Evolutionary conservation across 2,888 invertebrate genomes (phyloP).

Genomic region (Synanthedon vespiformis): DNA sequence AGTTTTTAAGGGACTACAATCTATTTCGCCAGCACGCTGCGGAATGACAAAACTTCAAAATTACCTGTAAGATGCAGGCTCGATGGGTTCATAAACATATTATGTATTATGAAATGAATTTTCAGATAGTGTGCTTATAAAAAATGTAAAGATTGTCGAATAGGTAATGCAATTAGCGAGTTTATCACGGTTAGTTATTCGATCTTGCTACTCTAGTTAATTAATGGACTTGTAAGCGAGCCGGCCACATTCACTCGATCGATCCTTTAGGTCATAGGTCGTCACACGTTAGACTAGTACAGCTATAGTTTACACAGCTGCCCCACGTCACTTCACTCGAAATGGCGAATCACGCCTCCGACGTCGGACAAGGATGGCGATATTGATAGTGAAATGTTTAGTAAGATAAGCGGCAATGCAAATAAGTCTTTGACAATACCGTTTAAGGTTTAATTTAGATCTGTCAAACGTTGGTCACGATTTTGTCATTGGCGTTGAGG

Average conservation of each 20-base stretch:
- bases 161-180: slow-evolving; percentile 13
- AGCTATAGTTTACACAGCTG: slow-evolving; percentile 41
- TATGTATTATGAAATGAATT: too few relatives aligned
- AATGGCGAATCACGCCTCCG: slow-evolving; percentile 65
- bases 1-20: too few relatives aligned
- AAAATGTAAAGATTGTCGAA: not conserved
- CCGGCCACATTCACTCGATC: slow-evolving; percentile 57
- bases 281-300: slow-evolving; percentile 50
- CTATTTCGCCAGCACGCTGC: too few relatives aligned
- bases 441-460: slow-evolving; percentile 32
- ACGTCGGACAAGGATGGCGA: slow-evolving; percentile 51
- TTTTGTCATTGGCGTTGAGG: slow-evolving; percentile 45
- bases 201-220: slow-evolving; percentile 39
- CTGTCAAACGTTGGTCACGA: slow-evolving; percentile 33
- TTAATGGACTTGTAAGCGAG: slow-evolving; percentile 44
- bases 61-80: too few relatives aligned
- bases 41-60: too few relatives aligned
- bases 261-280: slow-evolving; percentile 65
- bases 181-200: slow-evolving; percentile 17
- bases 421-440: slow-evolving; percentile 35
- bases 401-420: slow-evolving; percentile 32
- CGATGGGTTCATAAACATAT: too few relatives aligned
- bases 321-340: slow-evolving; percentile 44
- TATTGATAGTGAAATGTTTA: slow-evolving; percentile 58
- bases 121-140: not conserved